phyloP scores from a whole-genome alignment of 2,888 invertebrate species.

The Hoplodrina ambigua region DNA sequence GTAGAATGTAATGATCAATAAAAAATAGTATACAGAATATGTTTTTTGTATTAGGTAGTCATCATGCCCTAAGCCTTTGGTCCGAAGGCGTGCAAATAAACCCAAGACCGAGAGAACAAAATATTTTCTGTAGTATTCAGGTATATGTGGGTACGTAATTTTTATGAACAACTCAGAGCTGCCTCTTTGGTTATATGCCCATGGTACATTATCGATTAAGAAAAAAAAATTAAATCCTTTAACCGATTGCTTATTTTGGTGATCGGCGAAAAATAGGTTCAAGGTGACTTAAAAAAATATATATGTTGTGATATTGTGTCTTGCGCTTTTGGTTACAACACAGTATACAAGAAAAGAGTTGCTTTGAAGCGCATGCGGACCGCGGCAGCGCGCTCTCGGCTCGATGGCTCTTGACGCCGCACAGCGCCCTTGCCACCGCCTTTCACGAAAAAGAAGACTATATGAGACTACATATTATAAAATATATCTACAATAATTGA shows the following conservation, averaged over 20 bases:
- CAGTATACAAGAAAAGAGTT: constrained; percentile 78
- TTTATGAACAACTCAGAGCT: not conserved
- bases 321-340: constrained; percentile 81
- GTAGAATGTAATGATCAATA: too few relatives aligned
- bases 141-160: not conserved
- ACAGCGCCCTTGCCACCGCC: constrained; percentile 78
- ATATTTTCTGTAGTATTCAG: not conserved
- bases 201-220: not conserved
- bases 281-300: constrained; percentile 10
- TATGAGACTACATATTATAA: constrained; percentile 60
- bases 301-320: constrained; percentile 60
- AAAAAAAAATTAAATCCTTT: not conserved
- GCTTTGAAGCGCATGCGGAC: constrained; percentile 83
- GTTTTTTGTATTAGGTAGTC: not conserved
- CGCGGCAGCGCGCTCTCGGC: constrained; percentile 78
- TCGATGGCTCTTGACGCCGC: constrained; percentile 84
- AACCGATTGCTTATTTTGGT: not conserved
- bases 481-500: constrained; percentile 59
- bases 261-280: not conserved
- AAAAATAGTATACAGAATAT: not conserved
- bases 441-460: constrained; percentile 76
- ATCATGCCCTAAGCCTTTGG: not conserved
- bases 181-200: not conserved
- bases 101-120: not conserved
- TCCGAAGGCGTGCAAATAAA: not conserved